Conservation (phyloP, 2,113 vertebrate species). For the Halcyon senegalensis region DNA sequence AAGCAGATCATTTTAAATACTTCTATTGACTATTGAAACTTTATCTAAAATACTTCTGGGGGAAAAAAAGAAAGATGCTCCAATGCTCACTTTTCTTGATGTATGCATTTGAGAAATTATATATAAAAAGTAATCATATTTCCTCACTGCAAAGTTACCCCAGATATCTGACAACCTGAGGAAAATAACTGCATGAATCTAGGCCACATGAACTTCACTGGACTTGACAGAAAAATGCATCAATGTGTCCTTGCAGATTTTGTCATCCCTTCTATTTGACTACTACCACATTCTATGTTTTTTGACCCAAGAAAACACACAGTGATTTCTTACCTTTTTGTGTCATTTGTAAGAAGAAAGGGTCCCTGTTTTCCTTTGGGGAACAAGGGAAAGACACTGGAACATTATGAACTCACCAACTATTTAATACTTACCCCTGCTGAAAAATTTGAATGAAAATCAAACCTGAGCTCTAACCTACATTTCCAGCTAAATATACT, state of each 20-base stretch:
- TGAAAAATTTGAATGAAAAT: neutral
- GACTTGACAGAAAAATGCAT: neutral
- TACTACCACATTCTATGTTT: neutral
- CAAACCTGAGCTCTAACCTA: neutral
- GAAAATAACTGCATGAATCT: neutral
- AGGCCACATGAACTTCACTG: neutral
- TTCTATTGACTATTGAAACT: neutral
- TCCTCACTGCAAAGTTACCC: neutral
- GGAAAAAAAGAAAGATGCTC: neutral
- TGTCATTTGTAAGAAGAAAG: neutral
- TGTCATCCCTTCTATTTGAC: neutral
- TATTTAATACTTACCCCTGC: neutral
- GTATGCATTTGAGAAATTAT: neutral
- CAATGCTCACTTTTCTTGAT: neutral
- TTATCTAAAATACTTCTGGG: neutral
- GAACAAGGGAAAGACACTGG: neutral
- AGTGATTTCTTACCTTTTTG: neutral
- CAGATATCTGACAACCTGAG: neutral
- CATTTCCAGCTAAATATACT: neutral
- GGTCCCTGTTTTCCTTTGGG: neutral
- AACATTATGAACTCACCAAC: neutral
- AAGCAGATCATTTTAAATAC: conserved; percentile 5
- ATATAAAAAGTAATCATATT: neutral
- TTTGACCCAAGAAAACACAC: neutral
- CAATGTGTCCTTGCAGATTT: neutral